A percentile compares a stretch with the other conserved stretches of the same genome.
Conservation (phyloP, 2,888 invertebrate species). For the Candidula unifasciata region DNA sequence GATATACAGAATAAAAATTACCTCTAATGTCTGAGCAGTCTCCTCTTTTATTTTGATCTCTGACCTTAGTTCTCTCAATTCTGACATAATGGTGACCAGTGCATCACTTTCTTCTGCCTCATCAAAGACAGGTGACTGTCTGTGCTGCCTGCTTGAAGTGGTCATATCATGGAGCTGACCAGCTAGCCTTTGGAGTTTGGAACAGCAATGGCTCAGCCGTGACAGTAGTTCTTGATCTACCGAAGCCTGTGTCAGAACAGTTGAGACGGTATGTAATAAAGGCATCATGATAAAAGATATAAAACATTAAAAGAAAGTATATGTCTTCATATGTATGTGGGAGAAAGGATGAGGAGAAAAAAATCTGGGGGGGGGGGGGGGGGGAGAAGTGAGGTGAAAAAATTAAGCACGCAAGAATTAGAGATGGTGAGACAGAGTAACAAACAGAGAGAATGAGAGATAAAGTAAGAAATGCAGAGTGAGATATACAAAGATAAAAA, state of each 20-base stretch:
- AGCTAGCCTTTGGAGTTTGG: conserved; percentile 42
- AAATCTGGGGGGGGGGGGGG: background rate
- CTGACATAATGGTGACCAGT: conserved; percentile 23
- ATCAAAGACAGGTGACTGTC: background rate
- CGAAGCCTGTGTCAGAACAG: conserved; percentile 11
- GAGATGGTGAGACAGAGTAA: no score
- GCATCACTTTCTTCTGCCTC: conserved; percentile 10
- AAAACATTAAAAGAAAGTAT: no score
- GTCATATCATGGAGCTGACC: conserved; percentile 36
- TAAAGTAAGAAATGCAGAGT: no score
- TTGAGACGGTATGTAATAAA: background rate
- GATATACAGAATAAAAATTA: background rate
- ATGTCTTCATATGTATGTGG: no score
- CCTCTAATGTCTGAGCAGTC: background rate
- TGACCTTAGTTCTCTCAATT: conserved; percentile 24
- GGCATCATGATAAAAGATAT: background rate
- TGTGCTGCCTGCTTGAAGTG: background rate
- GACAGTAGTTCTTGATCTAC: conserved; percentile 36
- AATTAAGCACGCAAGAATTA: no score
- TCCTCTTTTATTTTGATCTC: conserved; percentile 12
- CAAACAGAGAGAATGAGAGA: no score
- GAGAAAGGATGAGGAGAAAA: background rate
- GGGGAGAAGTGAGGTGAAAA: background rate
- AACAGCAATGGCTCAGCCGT: conserved; percentile 39
- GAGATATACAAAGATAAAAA: no score